Base-by-base conservation (phyloP, 2,888 invertebrate species). In the Bembecia ichneumoniformis region DNA sequence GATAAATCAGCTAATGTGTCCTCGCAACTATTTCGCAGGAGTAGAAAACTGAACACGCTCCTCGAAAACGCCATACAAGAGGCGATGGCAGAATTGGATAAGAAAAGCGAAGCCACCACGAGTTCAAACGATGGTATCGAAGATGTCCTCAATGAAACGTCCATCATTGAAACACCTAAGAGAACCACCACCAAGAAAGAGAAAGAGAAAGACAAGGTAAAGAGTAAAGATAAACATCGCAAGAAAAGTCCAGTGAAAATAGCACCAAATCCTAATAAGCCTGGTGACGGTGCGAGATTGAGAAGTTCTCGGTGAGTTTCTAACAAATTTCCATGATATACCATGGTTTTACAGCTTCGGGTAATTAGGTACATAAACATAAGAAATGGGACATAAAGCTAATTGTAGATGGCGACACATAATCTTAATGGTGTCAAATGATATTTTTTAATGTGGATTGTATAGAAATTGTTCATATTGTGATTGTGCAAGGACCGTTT, bases 1-100 rank as follows among this genome's bases (percentile, higher is more conserved):
- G 2, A 28, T 28, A 28, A 28, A 28, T n/a, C 28, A 9, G 9
- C 28, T 28, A 28, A 28, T 28, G 9, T 28, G 28, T 28, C 7
- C 28, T 28, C 28, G 7, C 28, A 28, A 28, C 28, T 28, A 28
- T 28, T 28, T 28, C 28, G 63, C 90, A 96, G 96, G 91, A 95
- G 95, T 90, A 92, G 96, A 90, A 96, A 96, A 93, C 89, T 96
- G 90, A 96, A 95, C 83, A 91, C 92, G 60, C 93, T 94, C 76
- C 89, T 96, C 68, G 96, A 96, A 83, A 94, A 94, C 71, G 96
- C 96, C 50, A 96, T 96, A 71, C 96, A 96, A 88, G 96, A 96
- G 84, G 96, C 96, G 51, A 95, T 96, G 95, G 89, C 92, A 57
- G 96, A 96, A 78, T 84, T 96, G 69, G 96, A 96, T 81, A 91